Conservation (phyloP, 1,140 invertebrate species). For the Neuroterus valhalla region DNA sequence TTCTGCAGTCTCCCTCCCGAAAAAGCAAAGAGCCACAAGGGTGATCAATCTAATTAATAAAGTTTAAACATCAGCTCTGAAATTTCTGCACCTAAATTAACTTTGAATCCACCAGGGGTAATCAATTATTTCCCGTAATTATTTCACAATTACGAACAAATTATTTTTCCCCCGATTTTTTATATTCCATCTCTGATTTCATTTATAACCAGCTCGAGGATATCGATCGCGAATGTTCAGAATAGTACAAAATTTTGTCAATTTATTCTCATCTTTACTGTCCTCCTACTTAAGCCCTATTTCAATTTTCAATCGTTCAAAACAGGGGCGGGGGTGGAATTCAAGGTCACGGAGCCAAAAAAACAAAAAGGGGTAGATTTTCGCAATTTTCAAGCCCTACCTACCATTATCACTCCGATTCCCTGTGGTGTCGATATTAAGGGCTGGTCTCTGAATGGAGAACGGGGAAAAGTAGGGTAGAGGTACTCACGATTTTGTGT, state of each 20-base stretch:
- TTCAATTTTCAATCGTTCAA: background rate
- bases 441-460: conserved; percentile 1
- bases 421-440: background rate
- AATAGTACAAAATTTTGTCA: background rate
- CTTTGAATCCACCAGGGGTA: background rate
- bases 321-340: background rate
- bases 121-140: background rate
- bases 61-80: background rate
- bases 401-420: background rate
- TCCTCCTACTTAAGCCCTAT: background rate
- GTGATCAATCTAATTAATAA: background rate
- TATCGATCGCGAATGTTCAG: background rate
- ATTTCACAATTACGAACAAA: background rate
- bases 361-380: background rate
- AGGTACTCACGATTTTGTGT: conserved; percentile 16
- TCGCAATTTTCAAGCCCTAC: background rate
- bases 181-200: background rate
- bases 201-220: no score
- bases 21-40: background rate
- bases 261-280: background rate
- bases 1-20: background rate
- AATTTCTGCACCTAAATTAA: background rate
- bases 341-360: conserved; percentile 3
- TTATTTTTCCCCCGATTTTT: background rate
- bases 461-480: conserved; percentile 10